A percentile compares a stretch with the other conserved stretches of the same genome.
Evolutionary conservation across 37 sponge, comb jelly and placozoan genomes (phyloP).

Genomic region (Mnemiopsis leidyi): DNA sequence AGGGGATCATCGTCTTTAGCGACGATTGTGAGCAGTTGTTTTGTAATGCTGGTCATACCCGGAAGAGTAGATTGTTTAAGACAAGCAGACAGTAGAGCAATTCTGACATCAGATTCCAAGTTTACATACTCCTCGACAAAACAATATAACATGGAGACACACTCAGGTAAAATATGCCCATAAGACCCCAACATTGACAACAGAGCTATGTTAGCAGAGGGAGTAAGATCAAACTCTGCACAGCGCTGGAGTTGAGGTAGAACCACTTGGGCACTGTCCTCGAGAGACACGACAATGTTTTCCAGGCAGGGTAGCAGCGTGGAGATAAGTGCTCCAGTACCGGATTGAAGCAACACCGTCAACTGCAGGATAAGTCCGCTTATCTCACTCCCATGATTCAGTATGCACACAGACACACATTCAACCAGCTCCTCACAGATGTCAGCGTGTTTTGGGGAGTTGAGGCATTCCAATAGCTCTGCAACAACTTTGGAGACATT

Average conservation of each 20-base stretch:
- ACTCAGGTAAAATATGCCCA: conserved; percentile 38
- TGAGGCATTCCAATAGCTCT: conserved; percentile 16
- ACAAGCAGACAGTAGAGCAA: conserved; percentile 5
- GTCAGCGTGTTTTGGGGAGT: conserved; percentile 35
- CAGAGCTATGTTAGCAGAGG: conserved; percentile 31
- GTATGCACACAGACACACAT: conserved; percentile 21
- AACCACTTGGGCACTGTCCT: conserved; percentile 16
- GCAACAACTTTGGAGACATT: conserved; percentile 6
- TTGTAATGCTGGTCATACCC: not conserved
- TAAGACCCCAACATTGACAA: conserved; percentile 20
- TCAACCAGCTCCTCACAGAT: not conserved
- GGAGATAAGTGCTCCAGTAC: conserved; percentile 2
- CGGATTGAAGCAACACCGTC: not conserved
- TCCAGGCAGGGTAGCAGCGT: conserved; percentile 35
- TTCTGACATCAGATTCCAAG: not conserved
- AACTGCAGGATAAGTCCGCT: not conserved
- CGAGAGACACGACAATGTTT: not conserved
- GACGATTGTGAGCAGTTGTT: not conserved
- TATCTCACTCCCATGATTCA: not conserved
- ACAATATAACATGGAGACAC: conserved; percentile 55
- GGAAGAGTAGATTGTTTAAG: not conserved
- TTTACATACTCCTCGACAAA: conserved; percentile 16
- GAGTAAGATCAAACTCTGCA: conserved; percentile 43
- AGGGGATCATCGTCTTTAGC: conserved; percentile 36
- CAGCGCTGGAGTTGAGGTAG: conserved; percentile 51